Percentiles rank a stretch among this genome's conserved stretches.
phyloP scores from a whole-genome alignment of 2,888 invertebrate genomes.

The Muscina levida region DNA sequence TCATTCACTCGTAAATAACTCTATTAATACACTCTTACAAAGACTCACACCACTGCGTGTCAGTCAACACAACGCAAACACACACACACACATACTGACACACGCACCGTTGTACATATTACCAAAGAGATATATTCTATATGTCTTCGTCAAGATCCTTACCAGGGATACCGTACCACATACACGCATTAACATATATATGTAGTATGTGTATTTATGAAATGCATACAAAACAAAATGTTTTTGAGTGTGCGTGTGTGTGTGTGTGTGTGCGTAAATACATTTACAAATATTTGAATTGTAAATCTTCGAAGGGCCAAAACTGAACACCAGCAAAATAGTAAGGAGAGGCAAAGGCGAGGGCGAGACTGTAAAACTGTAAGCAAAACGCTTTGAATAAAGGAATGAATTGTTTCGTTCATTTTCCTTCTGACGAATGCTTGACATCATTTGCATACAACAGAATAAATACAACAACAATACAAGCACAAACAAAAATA shows the following conservation, averaged over 20 bases:
- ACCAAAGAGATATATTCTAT: neutral
- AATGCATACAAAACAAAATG: conserved; percentile 6
- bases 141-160: neutral
- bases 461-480: no score
- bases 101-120: neutral
- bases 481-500: neutral
- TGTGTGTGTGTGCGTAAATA: conserved; percentile 45
- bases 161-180: neutral
- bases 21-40: conserved; percentile 7
- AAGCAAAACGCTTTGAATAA: no score
- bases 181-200: neutral
- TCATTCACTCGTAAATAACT: neutral
- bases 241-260: conserved; percentile 2
- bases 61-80: conserved; percentile 2
- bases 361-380: neutral
- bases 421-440: neutral
- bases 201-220: conserved; percentile 14
- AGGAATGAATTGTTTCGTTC: neutral
- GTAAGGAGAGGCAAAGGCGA: no score
- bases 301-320: conserved; percentile 60
- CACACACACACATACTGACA: neutral
- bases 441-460: neutral
- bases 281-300: conserved; percentile 54
- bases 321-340: no score
- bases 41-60: neutral